Evolutionary conservation across 2,113 vertebrate genomes (phyloP), one percentile per base, ranked within the genome.

Genomic region (Sakesphorus luctuosus): DNA sequence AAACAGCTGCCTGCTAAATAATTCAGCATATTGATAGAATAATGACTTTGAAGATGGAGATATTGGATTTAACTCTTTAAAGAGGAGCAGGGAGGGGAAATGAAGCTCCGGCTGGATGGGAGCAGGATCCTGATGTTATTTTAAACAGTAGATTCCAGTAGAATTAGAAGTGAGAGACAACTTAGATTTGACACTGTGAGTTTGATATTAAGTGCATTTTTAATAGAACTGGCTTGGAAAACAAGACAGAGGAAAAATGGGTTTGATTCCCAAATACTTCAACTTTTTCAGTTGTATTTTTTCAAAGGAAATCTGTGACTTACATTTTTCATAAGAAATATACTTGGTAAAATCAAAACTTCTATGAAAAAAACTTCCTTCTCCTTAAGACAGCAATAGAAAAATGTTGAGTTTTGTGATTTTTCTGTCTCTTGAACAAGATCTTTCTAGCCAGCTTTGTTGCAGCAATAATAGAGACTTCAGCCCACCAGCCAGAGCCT

Each of bases 1-100:
- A 33, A 94, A 65, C 86, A 87, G 66, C 80, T 94, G 84, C 77
- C 89, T 72, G 1, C 69, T 94, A 12, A 93, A 96, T 97, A 84
- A 95, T 94, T 95, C 91, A 95, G 66, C 0, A 6, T 46, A 76
- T 82, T 33, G 92, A 79, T 35, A 18, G 93, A 43, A 29, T 61
- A 92, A 58, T 75, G 93, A 12, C 87, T 93, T 43, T 63, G 93
- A 24, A 23, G 65, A 18, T 44, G 47, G 84, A 61, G 91, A 76
- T 68, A 43, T 8, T 91, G 40, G 68, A 2, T 1, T 89, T 33
- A 18, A 75, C 69, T 12, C 86, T 49, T 81, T 17, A 6, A 24
- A 18, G 83, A 68, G 56, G 61, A 43, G 47, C 0, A 2, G 56
- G 38, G 46, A 77, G 55, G 44, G 85, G 68, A 52, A 29, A 9